Conservation (phyloP, 2,797 vertebrate species). For the Sylvilagus floridanus region DNA sequence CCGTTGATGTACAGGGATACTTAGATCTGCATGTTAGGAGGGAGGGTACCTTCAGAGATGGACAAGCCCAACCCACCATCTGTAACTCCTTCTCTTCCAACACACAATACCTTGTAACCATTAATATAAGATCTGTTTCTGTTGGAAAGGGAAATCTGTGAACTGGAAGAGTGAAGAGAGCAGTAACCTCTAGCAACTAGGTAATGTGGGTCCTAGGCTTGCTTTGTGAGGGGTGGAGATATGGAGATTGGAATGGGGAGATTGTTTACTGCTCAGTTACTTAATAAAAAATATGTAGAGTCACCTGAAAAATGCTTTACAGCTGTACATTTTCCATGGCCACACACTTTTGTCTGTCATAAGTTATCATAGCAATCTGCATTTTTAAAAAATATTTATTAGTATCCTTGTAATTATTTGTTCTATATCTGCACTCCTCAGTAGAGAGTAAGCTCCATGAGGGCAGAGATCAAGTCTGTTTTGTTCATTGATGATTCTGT, state of each 20-base stretch:
- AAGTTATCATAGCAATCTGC: background rate
- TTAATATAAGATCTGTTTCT: conserved; percentile 38
- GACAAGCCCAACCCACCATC: background rate
- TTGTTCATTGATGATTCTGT: background rate
- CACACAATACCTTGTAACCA: conserved; percentile 11
- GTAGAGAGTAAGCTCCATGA: background rate
- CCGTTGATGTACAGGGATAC: background rate
- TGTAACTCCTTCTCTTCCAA: background rate
- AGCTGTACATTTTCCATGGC: conserved; percentile 23
- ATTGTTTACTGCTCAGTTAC: background rate
- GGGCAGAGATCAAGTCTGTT: background rate
- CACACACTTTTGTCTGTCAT: background rate
- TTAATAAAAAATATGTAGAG: background rate
- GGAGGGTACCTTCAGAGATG: background rate
- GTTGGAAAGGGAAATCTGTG: conserved; percentile 11
- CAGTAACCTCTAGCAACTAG: background rate
- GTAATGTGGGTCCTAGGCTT: conserved; percentile 14
- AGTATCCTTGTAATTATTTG: conserved; percentile 23
- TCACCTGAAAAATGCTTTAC: background rate
- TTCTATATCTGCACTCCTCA: background rate
- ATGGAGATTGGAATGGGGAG: background rate
- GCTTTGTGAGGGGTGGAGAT: background rate
- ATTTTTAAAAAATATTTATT: background rate
- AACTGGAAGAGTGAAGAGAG: conserved; percentile 29
- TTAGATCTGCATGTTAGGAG: conserved; percentile 12